Percentiles rank a stretch among this genome's conserved stretches.
phyloP scores from a whole-genome alignment of 2,888 invertebrate species.

The Pemphredon lugubris region DNA sequence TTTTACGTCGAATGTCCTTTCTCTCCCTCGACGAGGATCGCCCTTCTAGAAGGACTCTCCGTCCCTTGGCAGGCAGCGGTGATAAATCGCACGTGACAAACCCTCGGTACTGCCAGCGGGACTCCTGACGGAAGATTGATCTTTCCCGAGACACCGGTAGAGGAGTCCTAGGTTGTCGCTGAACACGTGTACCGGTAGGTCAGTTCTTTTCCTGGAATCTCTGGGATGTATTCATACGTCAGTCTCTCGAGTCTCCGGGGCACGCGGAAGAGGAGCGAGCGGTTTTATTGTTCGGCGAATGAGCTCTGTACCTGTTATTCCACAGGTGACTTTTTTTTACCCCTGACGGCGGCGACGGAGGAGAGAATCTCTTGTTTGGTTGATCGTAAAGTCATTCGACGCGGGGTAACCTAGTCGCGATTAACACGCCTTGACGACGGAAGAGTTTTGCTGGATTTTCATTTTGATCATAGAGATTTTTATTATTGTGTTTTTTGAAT shows the following conservation, averaged over 20 bases:
- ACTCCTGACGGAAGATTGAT: constrained; percentile 61
- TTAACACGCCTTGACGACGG: too few relatives aligned
- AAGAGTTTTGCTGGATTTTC: too few relatives aligned
- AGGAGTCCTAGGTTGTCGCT: constrained; percentile 18
- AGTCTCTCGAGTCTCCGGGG: constrained; percentile 3
- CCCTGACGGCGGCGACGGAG: too few relatives aligned
- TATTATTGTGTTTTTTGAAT: too few relatives aligned
- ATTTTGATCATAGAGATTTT: too few relatives aligned
- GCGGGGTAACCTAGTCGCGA: too few relatives aligned
- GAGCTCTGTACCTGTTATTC: background rate
- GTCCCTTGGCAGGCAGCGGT: constrained; percentile 47
- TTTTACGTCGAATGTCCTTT: constrained; percentile 49
- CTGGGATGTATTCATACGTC: constrained; percentile 11
- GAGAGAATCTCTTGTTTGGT: too few relatives aligned
- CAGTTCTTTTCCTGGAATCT: constrained; percentile 42
- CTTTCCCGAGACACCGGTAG: constrained; percentile 40
- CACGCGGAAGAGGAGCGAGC: background rate
- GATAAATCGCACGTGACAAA: constrained; percentile 73
- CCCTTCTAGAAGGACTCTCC: constrained; percentile 31
- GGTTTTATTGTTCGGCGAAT: constrained; percentile 4
- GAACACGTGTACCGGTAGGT: constrained; percentile 55
- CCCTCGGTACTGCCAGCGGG: constrained; percentile 55
- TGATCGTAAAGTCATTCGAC: too few relatives aligned
- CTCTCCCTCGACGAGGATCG: constrained; percentile 5
- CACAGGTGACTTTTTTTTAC: background rate